Conservation (phyloP, 2,797 vertebrate species). For the Okamejei kenojei region DNA sequence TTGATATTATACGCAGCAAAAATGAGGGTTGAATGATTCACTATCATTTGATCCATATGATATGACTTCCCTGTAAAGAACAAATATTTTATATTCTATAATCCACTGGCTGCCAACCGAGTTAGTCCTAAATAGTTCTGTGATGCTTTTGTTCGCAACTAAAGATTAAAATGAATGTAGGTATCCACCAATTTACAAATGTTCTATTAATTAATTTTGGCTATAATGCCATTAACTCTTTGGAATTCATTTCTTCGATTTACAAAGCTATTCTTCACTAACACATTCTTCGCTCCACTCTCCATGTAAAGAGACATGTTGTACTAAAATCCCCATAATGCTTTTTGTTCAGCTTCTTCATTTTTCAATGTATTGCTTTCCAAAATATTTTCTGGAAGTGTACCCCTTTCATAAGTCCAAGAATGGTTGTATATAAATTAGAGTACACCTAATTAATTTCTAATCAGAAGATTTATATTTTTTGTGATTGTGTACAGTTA, state of each 20-base stretch:
- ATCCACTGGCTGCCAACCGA: background rate
- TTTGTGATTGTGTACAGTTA: background rate
- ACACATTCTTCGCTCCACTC: too few relatives aligned
- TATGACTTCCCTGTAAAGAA: background rate
- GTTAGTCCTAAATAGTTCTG: background rate
- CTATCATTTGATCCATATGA: background rate
- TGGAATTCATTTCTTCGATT: too few relatives aligned
- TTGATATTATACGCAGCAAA: background rate
- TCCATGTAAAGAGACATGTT: too few relatives aligned
- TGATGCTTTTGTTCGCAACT: background rate
- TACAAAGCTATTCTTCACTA: too few relatives aligned
- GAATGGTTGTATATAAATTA: background rate
- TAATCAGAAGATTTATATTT: background rate
- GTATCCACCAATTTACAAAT: too few relatives aligned
- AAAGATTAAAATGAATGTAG: background rate
- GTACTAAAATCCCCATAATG: too few relatives aligned
- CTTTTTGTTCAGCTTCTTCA: too few relatives aligned
- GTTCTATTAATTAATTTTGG: too few relatives aligned
- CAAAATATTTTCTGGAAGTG: too few relatives aligned
- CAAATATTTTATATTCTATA: background rate
- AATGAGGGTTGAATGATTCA: conserved; percentile 8
- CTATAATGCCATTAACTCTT: too few relatives aligned
- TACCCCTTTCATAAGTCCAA: too few relatives aligned
- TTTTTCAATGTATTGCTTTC: too few relatives aligned
- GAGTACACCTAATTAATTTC: background rate